Conservation (phyloP, 2,113 vertebrate genomes). For the Tauraco erythrolophus region DNA sequence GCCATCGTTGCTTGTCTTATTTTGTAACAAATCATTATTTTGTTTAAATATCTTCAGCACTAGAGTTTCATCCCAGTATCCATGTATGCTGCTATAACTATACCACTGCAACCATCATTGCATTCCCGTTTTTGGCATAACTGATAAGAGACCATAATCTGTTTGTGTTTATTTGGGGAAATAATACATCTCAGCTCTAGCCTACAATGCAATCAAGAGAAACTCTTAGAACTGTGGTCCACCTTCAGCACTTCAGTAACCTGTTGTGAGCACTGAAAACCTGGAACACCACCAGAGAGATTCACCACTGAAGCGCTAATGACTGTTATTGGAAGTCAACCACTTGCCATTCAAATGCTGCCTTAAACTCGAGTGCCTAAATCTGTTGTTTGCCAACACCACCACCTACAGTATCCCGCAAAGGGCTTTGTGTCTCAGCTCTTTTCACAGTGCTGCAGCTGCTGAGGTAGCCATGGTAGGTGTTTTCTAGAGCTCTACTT, state of each 20-base stretch:
- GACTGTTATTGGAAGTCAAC: conserved; percentile 79
- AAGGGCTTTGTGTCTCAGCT: conserved; percentile 80
- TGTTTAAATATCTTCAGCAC: conserved; percentile 70
- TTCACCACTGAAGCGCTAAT: conserved; percentile 74
- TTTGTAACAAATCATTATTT: conserved; percentile 71
- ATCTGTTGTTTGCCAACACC: conserved; percentile 81
- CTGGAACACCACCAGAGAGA: conserved; percentile 72
- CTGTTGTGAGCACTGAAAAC: conserved; percentile 75
- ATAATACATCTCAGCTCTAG: conserved; percentile 76
- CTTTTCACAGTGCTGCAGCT: conserved; percentile 67
- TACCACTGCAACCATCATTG: conserved; percentile 75
- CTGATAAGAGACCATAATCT: conserved; percentile 62
- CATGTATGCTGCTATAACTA: conserved; percentile 78
- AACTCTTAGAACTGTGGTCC: conserved; percentile 71
- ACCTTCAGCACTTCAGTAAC: conserved; percentile 73
- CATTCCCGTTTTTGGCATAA: conserved; percentile 78
- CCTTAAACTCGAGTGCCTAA: conserved; percentile 89
- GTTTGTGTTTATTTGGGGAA: conserved; percentile 74
- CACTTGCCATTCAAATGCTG: conserved; percentile 83
- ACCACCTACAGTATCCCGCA: conserved; percentile 76
- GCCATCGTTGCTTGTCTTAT: conserved; percentile 65
- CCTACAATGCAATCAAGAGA: conserved; percentile 68
- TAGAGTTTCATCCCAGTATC: conserved; percentile 77
- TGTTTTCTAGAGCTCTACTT: conserved; percentile 76
- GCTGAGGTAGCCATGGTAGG: conserved; percentile 74